Percentiles rank a stretch among this genome's conserved stretches.
phyloP scores from a whole-genome alignment of 2,113 vertebrate species.

The Callocephalon fimbriatum region DNA sequence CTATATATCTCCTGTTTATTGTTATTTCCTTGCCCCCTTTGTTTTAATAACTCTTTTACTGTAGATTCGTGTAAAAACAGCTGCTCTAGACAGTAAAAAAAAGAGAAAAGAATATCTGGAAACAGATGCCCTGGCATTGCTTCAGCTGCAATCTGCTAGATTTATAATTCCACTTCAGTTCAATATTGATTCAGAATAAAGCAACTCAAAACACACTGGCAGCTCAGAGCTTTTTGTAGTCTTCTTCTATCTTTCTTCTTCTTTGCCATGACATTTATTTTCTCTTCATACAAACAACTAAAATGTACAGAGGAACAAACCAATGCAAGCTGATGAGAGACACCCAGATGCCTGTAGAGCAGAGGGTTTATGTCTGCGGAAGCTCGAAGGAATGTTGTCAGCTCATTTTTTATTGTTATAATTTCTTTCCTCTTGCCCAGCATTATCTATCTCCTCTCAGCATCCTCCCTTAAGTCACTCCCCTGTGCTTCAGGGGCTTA shows the following conservation, averaged over 20 bases:
- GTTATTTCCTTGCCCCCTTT: constrained; percentile 53
- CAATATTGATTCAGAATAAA: constrained; percentile 70
- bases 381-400: background rate
- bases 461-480: background rate
- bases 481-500: background rate
- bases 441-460: background rate
- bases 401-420: background rate
- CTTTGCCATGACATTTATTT: constrained; percentile 4
- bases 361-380: background rate
- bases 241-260: background rate
- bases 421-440: background rate
- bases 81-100: constrained; percentile 57
- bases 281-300: background rate
- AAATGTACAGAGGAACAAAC: background rate
- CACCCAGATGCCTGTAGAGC: background rate
- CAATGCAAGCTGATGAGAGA: background rate
- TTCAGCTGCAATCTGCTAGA: constrained; percentile 63
- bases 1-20: constrained; percentile 51
- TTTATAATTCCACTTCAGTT: constrained; percentile 66
- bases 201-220: constrained; percentile 47
- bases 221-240: constrained; percentile 22
- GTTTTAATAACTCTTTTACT: constrained; percentile 76
- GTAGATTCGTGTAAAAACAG: constrained; percentile 75
- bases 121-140: constrained; percentile 68
- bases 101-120: constrained; percentile 26